Base-by-base conservation (phyloP, 2,888 invertebrate genomes). In the Ophioninae sp. region DNA sequence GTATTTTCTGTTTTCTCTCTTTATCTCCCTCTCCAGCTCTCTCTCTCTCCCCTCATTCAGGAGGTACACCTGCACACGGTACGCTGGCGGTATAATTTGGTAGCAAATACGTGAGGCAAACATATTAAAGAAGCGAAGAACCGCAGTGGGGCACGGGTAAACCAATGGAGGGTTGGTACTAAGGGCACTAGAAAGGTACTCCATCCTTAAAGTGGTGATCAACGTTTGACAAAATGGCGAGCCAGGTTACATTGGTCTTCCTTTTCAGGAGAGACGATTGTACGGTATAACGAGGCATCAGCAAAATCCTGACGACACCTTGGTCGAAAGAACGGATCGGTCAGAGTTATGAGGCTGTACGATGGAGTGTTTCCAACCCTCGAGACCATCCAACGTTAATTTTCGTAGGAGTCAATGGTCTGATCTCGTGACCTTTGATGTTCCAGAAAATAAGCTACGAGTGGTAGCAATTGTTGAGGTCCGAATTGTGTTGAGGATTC, bases 51-150 rank as follows among this genome's bases (percentile, higher is more conserved):
- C 10, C 8, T 2, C 20, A 44, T 64, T 20, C 20, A 20, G 23
- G 50, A 37, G 50, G 20, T 81, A 79, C 84, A 84, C 84, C 84
- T 84, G 84, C 84, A 76, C 79, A 79, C 75, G 62, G 30, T 30
- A 30, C 30, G 20, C 39, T 21, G 65, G 23, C 56, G 20, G 62
- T 84, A 76, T 76, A 79, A 84, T 81, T 81, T 79, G 68, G 84
- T 73, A 37, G 72, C 79, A 76, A 79, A 76, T 81, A 81, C 39
- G 41, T 37, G 56, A 61, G 44, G 77, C 74, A 65, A 69, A 70
- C 68, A 77, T 72, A 73, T 83, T 76, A 83, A 57, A 57, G 44
- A 68, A 57, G 56, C 17, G 39, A 59, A 39, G 41, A 59, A 64
- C 57, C 64, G 50, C 62, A 65, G 44, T 20, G 17, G 17, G 7